These are phyloP conservation scores for Nasonia vitripennis DNA, from an alignment of 1,140 invertebrate species.

Conservation along the genomic window DNA sequence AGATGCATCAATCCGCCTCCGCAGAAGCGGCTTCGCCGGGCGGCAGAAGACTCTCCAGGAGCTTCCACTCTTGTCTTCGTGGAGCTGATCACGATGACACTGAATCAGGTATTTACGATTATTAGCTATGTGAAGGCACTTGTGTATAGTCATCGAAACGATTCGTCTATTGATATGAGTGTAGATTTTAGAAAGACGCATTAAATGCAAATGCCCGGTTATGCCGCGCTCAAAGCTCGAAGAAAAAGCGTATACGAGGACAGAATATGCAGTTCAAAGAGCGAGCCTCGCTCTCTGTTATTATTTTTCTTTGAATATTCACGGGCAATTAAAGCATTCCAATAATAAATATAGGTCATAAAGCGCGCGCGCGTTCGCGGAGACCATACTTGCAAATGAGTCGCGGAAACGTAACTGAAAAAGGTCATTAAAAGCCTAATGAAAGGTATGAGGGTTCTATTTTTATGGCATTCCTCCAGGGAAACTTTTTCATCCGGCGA, in stretches of 20 bases:
- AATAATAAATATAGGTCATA: slow-evolving; percentile 31
- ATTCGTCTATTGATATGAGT: too few species aligned
- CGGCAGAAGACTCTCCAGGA: slow-evolving; percentile 79
- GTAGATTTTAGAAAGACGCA: too few species aligned
- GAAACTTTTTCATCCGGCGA: neutral
- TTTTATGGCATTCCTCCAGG: slow-evolving; percentile 29
- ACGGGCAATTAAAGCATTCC: slow-evolving; percentile 27
- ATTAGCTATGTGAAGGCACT: too few species aligned
- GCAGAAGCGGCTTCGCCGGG: slow-evolving; percentile 78
- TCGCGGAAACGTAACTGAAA: neutral
- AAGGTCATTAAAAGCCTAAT: slow-evolving; percentile 35
- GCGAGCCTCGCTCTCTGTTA: neutral
- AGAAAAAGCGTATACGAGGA: neutral
- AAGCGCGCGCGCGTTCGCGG: neutral
- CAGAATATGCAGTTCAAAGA: neutral
- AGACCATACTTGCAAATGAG: slow-evolving; percentile 7
- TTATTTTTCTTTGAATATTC: slow-evolving; percentile 33
- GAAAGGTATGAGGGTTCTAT: slow-evolving; percentile 12
- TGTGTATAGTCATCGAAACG: too few species aligned
- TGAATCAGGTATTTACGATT: slow-evolving; percentile 70
- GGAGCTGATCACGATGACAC: slow-evolving; percentile 78
- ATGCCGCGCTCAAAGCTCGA: neutral
- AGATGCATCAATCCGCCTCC: slow-evolving; percentile 60
- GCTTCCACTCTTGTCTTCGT: slow-evolving; percentile 80
- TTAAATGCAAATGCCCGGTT: too few species aligned